phyloP scores from a whole-genome alignment of 2,113 vertebrate genomes.

The Thryonomys swinderianus region DNA sequence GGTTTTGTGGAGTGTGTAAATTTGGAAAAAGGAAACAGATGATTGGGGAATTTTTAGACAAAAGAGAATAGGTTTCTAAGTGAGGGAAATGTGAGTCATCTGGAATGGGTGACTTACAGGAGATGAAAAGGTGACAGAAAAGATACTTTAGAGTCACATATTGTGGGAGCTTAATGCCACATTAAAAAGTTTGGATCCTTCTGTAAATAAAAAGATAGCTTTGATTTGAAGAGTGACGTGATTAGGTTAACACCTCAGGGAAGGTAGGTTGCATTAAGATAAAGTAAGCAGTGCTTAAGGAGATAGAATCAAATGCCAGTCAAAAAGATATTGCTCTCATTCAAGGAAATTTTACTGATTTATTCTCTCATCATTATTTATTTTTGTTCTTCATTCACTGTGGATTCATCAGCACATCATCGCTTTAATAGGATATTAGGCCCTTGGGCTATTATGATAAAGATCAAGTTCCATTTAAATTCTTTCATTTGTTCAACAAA shows the following conservation, averaged over 20 bases:
- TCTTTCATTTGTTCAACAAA: neutral
- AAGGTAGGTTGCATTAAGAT: neutral
- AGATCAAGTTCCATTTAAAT: constrained; percentile 28
- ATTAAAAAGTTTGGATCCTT: neutral
- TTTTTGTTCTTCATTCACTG: constrained; percentile 6
- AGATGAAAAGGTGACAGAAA: neutral
- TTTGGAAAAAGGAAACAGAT: neutral
- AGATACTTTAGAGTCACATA: neutral
- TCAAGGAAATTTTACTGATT: neutral
- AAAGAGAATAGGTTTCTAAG: neutral
- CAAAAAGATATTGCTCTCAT: neutral
- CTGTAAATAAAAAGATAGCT: neutral
- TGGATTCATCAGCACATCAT: neutral
- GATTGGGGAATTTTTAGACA: neutral
- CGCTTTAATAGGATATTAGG: neutral
- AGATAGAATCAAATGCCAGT: neutral
- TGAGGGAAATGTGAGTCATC: neutral
- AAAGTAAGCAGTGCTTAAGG: neutral
- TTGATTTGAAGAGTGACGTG: neutral
- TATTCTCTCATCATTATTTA: neutral
- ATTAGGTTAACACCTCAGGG: neutral
- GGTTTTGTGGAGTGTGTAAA: neutral
- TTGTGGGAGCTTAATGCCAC: neutral
- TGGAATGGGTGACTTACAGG: neutral
- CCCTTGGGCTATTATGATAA: neutral